A percentile compares a stretch with the other conserved stretches of the same genome.
Evolutionary conservation across 2,888 invertebrate genomes (phyloP).

Genomic region (Lutraria lutraria): DNA sequence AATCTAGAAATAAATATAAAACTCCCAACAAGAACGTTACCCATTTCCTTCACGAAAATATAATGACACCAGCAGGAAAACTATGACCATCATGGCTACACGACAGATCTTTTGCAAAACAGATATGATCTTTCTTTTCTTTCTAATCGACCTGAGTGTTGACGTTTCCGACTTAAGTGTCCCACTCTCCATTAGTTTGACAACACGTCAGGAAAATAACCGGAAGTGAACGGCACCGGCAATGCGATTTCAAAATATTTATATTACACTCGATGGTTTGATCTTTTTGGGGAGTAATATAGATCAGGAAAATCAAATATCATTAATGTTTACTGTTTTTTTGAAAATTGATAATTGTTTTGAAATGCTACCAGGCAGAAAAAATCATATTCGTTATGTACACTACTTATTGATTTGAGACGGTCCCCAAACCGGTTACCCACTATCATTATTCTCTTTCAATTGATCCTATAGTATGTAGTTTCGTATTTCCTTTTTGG

Average conservation of each 20-base stretch:
- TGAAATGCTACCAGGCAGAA: background rate
- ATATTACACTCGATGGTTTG: background rate
- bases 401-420: background rate
- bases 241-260: background rate
- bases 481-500: background rate
- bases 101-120: conserved; percentile 39
- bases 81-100: conserved; percentile 26
- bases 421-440: background rate
- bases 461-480: background rate
- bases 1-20: background rate
- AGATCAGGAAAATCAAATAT: background rate
- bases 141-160: conserved; percentile 39
- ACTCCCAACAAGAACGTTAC: conserved; percentile 22
- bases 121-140: conserved; percentile 19
- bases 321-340: background rate
- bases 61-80: conserved; percentile 20
- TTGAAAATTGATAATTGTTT: background rate
- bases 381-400: background rate
- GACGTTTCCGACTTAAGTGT: conserved; percentile 64
- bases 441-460: background rate
- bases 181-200: conserved; percentile 79
- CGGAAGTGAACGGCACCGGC: conserved; percentile 52
- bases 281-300: background rate
- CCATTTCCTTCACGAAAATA: conserved; percentile 44
- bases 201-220: conserved; percentile 75